Evolutionary conservation across 2,888 invertebrate species (phyloP), one percentile per base, ranked within the genome.

Genomic region (Oegoconia quadripuncta): DNA sequence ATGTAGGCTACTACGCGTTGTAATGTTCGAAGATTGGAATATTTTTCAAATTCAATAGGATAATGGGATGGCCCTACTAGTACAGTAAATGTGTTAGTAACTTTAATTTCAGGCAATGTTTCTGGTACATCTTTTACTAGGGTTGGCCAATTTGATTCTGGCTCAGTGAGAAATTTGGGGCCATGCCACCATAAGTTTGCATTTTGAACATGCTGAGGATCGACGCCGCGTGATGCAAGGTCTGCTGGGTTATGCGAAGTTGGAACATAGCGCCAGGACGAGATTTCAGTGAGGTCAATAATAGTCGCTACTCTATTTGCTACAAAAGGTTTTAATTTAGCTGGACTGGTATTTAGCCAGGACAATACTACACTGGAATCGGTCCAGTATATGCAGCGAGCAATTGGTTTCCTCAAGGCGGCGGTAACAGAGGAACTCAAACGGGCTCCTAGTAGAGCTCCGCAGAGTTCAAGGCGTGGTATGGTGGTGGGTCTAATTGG

Each of bases 401-500:
- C 7, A 9, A 42, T 33, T n/a, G 26, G n/a, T 4, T 11, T 25
- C 11, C 34, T 20, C n/a, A 39, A 20, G 20, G 39, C 34, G 22
- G 12, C 13, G 3, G 22, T 33, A 5, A 29, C 29, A n/a, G 14
- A 12, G 13, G 29, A 14, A 7, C 7, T 6, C 11, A 44, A 15
- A 15, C 33, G 9, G n/a, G 38, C 29, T 5, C 25, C 36, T 3
- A 38, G 25, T 7, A 35, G 15, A 4, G 43, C 36, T 2, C 25
- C 39, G n/a, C 16, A 39, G 3, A 39, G 34, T 27, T 43, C 43
- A 8, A 43, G 15, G 7, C 34, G 33, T n/a, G 39, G 26, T 23
- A 39, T 39, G 8, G 37, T 39, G 11, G 39, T 29, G n/a, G 34
- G 29, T 27, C 35, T 38, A 12, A 26, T 18, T 14, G 36, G 34